A percentile compares a stretch with the other conserved stretches of the same genome.
phyloP scores from a whole-genome alignment of 2,113 vertebrate genomes.

The Forbesichthys papilliferus region DNA sequence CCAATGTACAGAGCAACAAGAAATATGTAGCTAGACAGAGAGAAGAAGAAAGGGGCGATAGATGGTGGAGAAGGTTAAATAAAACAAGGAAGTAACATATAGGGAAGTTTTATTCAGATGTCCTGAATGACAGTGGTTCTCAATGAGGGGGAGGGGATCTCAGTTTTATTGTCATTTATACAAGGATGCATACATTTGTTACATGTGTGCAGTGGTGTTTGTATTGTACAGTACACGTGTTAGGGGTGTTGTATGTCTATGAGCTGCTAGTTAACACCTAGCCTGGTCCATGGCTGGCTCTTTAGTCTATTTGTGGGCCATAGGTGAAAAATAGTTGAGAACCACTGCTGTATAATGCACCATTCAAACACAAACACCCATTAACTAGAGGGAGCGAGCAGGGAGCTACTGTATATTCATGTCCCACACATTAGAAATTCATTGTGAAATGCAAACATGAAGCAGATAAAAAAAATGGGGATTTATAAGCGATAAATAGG shows the following conservation, averaged over 20 bases:
- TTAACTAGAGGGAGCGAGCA: conserved; percentile 12
- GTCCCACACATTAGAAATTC: conserved; percentile 1
- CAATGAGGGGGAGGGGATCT: too few species aligned
- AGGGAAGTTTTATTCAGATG: background rate
- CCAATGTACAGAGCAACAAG: conserved; percentile 53
- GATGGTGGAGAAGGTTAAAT: conserved; percentile 7
- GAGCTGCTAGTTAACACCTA: too few species aligned
- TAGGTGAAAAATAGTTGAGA: too few species aligned
- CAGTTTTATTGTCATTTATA: too few species aligned
- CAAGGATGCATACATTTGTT: too few species aligned
- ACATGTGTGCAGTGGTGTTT: too few species aligned
- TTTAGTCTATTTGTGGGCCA: too few species aligned
- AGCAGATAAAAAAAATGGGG: background rate
- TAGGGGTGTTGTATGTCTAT: too few species aligned
- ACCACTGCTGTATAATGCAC: too few species aligned
- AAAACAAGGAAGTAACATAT: background rate
- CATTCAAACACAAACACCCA: conserved; percentile 9
- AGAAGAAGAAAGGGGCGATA: conserved; percentile 27
- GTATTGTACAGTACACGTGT: too few species aligned
- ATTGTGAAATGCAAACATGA: background rate
- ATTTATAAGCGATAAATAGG: background rate
- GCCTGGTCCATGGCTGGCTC: too few species aligned
- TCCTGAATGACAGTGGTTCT: too few species aligned
- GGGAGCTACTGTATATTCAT: conserved; percentile 34
- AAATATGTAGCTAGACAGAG: conserved; percentile 28